Conservation (phyloP, 2,888 invertebrate genomes). For the Dione vanillae region DNA sequence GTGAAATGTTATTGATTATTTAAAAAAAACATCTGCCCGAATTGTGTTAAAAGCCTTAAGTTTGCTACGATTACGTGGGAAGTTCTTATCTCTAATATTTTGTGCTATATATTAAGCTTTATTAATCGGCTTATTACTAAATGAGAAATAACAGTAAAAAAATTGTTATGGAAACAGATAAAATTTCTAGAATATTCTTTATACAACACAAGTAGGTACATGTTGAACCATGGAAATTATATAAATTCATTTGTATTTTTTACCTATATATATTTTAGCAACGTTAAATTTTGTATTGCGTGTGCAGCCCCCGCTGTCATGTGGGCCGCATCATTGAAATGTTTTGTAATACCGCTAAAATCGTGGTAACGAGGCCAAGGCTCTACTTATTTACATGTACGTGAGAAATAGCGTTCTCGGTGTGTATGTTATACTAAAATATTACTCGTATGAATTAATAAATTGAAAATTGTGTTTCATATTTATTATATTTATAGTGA, state of each 20-base stretch:
- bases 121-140: too few relatives aligned
- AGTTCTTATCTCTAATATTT: too few relatives aligned
- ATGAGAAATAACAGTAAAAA: too few relatives aligned
- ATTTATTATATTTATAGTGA: too few relatives aligned
- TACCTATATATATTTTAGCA: slow-evolving; percentile 7
- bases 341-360: slow-evolving; percentile 82
- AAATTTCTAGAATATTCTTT: background rate
- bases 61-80: too few relatives aligned
- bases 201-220: background rate
- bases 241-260: background rate
- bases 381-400: slow-evolving; percentile 78
- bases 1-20: too few relatives aligned
- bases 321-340: slow-evolving; percentile 67
- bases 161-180: too few relatives aligned
- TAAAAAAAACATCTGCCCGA: too few relatives aligned
- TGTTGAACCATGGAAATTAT: background rate
- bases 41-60: too few relatives aligned
- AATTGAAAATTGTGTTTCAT: slow-evolving; percentile 3
- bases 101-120: too few relatives aligned
- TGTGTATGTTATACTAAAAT: slow-evolving; percentile 44
- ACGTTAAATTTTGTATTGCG: slow-evolving; percentile 26
- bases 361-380: slow-evolving; percentile 83
- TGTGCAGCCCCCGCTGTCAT: slow-evolving; percentile 46
- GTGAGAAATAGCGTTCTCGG: slow-evolving; percentile 75
- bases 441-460: slow-evolving; percentile 28